Base-by-base conservation (phyloP, 2,113 vertebrate genomes). In the Connochaetes taurinus region DNA sequence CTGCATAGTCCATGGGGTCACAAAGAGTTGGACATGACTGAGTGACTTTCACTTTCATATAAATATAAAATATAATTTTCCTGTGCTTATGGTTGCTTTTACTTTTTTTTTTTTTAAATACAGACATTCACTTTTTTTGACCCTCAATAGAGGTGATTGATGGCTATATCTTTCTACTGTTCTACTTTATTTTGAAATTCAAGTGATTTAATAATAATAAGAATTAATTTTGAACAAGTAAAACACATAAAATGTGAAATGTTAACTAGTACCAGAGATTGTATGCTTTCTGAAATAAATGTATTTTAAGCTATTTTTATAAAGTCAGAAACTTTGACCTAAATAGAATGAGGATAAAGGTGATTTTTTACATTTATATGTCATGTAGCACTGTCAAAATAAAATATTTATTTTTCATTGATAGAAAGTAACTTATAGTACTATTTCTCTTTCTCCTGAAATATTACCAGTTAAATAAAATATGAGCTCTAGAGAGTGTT, bases 321-420 rank as follows among this genome's bases (percentile, higher is more conserved):
- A 97, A 97, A 94, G 50, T 96, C 29, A 92, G 40, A 96, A 96
- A 74, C 1, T 91, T 94, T 95, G 60, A 86, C 45, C 78, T 93
- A 89, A 53, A 64, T 91, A 84, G 93, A 96, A 90, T 91, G 64
- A 93, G 27, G 15, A 94, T 80, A 57, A 87, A 97, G 85, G 43
- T 95, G 33, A 94, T 14, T 86, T 88, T 94, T 80, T 64, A 86
- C 11, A 84, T 89, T 88, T 97, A 80, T 90, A 86, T 95, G 52
- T 91, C 45, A 91, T 90, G 36, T 1, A 89, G 23, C n/a, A 90
- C 55, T 80, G 89, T 91, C 82, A 96, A 97, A 97, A 97, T 97
- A 96, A 98, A 97, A 98, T 95, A 97, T 97, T 97, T 97, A 96
- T 96, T 97, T 96, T 97, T 91, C 91, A 96, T 90, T 96, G 97